Percentiles rank a stretch among this genome's conserved stretches.
These are phyloP conservation scores for Telmatochromis sp. DNA, from an alignment of 2,113 vertebrate genomes.

Conservation along the genomic window DNA sequence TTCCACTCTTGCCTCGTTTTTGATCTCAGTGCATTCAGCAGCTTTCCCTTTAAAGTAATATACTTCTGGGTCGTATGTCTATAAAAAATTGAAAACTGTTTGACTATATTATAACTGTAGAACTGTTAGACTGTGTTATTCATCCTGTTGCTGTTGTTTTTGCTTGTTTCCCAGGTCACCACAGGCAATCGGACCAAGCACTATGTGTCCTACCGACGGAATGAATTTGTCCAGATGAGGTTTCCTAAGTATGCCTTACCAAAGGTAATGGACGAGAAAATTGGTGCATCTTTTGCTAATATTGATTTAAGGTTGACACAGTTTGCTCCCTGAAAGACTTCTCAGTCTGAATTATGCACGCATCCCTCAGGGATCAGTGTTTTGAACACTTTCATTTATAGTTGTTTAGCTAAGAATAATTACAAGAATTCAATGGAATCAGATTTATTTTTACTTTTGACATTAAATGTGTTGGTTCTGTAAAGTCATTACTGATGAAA, in stretches of 20 bases:
- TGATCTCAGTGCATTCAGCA: not conserved
- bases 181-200: conserved; percentile 83
- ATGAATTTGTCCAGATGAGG: conserved; percentile 87
- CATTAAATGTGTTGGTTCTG: not conserved
- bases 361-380: not conserved
- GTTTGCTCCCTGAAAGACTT: not conserved
- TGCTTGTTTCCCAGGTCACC: conserved; percentile 74
- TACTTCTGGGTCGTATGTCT: not conserved
- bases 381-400: not conserved
- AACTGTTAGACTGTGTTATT: not conserved
- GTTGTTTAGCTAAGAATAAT: not conserved
- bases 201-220: conserved; percentile 84
- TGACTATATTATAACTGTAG: not conserved
- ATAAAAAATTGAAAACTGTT: not conserved
- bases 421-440: not conserved
- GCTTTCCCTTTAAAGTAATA: not conserved
- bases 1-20: not conserved
- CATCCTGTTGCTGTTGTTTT: not conserved
- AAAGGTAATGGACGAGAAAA: conserved; percentile 73
- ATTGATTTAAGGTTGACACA: not conserved
- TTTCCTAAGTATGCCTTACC: conserved; percentile 90
- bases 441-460: not conserved
- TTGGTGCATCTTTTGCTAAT: not conserved
- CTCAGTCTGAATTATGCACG: not conserved
- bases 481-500: not conserved